Evolutionary conservation across 2,888 invertebrate species (phyloP).

Genomic region (Drosophila austrosaltans): DNA sequence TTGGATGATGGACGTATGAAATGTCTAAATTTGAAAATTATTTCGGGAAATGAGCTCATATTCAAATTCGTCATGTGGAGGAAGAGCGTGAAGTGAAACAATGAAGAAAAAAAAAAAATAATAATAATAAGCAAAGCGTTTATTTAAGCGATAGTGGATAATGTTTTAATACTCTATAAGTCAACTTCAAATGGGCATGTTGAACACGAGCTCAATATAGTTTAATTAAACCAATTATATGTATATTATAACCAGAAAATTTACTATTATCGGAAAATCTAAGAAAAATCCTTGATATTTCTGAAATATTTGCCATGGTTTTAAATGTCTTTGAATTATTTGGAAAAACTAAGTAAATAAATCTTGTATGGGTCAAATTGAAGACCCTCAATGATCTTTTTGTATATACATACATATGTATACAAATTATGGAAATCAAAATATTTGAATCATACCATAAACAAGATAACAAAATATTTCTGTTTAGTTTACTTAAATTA

Average conservation of each 20-base stretch:
- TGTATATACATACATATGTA: too few species aligned
- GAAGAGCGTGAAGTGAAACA: conserved; percentile 52
- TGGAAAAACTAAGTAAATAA: not conserved
- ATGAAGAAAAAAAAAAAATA: conserved; percentile 6
- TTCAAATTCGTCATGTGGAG: conserved; percentile 41
- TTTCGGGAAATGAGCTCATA: conserved; percentile 67
- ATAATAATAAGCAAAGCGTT: conserved; percentile 26
- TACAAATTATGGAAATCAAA: too few species aligned
- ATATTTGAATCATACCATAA: too few species aligned
- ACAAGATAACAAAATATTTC: too few species aligned
- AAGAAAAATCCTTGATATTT: not conserved
- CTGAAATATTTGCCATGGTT: not conserved
- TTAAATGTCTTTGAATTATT: too few species aligned
- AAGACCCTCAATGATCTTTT: too few species aligned
- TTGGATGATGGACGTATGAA: conserved; percentile 41
- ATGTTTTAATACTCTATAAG: conserved; percentile 18
- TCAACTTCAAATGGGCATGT: not conserved
- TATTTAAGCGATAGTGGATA: conserved; percentile 31
- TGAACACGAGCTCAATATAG: not conserved
- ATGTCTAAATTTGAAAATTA: conserved; percentile 38
- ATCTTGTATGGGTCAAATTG: too few species aligned
- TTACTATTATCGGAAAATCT: too few species aligned
- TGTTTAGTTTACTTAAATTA: too few species aligned
- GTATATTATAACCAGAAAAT: too few species aligned
- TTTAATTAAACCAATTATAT: too few species aligned